These are phyloP conservation scores for Eurystomus gularis DNA, from an alignment of 2,113 vertebrate genomes.

Conservation along the genomic window DNA sequence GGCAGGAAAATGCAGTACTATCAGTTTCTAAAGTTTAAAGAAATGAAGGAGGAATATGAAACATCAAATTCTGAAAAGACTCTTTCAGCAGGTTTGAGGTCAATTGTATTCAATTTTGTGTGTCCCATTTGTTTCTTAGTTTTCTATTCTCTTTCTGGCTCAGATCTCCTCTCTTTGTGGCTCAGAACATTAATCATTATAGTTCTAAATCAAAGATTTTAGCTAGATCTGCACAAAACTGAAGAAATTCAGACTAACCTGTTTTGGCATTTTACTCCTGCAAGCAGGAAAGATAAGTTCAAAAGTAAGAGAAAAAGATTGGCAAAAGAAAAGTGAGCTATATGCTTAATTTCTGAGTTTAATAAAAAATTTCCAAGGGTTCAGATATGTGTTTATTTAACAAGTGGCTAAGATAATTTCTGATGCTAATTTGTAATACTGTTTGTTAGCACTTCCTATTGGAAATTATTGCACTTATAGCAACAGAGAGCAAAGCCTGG, in stretches of 20 bases:
- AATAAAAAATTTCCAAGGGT: neutral
- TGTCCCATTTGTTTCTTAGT: conserved; percentile 32
- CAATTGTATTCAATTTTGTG: neutral
- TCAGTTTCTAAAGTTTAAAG: neutral
- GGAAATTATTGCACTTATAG: neutral
- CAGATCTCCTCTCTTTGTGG: neutral
- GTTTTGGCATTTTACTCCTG: neutral
- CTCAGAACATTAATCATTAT: conserved; percentile 54
- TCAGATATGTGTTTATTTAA: neutral
- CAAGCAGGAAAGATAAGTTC: neutral
- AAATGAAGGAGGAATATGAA: neutral
- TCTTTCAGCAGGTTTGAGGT: conserved; percentile 40
- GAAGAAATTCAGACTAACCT: conserved; percentile 16
- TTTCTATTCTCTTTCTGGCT: conserved; percentile 30
- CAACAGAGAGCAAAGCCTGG: neutral
- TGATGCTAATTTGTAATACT: neutral
- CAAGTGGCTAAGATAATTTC: neutral
- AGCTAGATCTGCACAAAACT: conserved; percentile 51
- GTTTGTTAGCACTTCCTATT: no score
- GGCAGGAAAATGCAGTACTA: conserved; percentile 5
- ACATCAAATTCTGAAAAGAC: conserved; percentile 33
- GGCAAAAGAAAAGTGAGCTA: neutral
- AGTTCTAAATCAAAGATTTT: conserved; percentile 41
- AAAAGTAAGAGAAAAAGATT: neutral
- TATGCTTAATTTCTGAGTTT: neutral